Evolutionary conservation across 2,888 invertebrate genomes (phyloP), one percentile per base, ranked within the genome.

Genomic region (Leptopterna dolabrata): DNA sequence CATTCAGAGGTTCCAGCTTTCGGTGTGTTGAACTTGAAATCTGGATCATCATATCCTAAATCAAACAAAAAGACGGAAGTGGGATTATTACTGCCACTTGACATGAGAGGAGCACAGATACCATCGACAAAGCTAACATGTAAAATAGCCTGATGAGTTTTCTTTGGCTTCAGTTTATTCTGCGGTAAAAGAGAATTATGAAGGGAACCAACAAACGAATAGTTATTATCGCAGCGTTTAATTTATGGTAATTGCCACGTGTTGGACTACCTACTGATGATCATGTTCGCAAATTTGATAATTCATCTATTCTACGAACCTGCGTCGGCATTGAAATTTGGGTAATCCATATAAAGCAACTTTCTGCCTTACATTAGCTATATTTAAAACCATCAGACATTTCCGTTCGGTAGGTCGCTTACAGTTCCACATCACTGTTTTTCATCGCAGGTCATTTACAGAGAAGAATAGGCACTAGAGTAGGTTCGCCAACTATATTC

Each of bases 221-320:
- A 14, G n/a, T 76, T 16, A 76, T 78, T 78, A 78, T 78, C 78
- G n/a, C 45, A 45, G n/a, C 78, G 78, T 78, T 78, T 78, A 78
- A 45, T 45, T n/a, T 45, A 36, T 43, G 78, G 41, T 78, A 78
- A 78, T 78, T 78, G 45, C 19, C 63, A 63, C 63, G 63, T 63
- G 63, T 24, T 4, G 36, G 36, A 36, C 2, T 36, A 36, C 36
- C 2, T 36, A 36, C 36, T 36, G 36, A 36, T 36, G 36, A 36
- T 36, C 2, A 36, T 36, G 36, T 36, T 36, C 36, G 36, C 36
- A 36, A 36, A 36, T 2, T 51, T 16, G 51, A n/a, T 51, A 16
- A n/a, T 51, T 51, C n/a, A 51, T 51, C n/a, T 9, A 1, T n/a
- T n/a, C 51, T 51, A n/a, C n/a, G 4, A 47, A 47, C 4, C 0